phyloP scores from a whole-genome alignment of 2,888 invertebrate species.

The Archips xylosteana region DNA sequence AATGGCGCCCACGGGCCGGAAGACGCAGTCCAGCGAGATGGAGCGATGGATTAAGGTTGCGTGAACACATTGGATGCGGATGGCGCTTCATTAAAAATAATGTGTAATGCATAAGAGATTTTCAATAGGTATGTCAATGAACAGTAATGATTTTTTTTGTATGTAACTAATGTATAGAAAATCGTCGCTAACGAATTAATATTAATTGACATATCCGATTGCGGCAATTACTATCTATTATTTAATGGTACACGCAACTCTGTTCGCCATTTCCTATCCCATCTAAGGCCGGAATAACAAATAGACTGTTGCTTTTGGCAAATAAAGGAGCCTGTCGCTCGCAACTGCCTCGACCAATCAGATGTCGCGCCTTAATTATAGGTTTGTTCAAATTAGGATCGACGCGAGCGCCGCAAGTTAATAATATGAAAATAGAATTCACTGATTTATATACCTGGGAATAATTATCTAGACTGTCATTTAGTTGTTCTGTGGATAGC shows the following conservation, averaged over 20 bases:
- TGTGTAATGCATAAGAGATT: too few species aligned
- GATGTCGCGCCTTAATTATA: conserved; percentile 75
- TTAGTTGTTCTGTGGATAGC: conserved; percentile 40
- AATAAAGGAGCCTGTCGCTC: conserved; percentile 63
- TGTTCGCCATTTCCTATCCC: neutral
- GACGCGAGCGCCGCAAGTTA: conserved; percentile 70
- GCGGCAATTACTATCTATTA: neutral
- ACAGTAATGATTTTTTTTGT: too few species aligned
- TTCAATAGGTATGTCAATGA: too few species aligned
- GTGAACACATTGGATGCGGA: too few species aligned
- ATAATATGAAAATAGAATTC: conserved; percentile 78
- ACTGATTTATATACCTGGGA: conserved; percentile 65
- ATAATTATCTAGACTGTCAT: conserved; percentile 41
- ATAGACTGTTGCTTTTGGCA: conserved; percentile 59
- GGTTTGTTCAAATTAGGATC: conserved; percentile 80
- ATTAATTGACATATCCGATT: neutral
- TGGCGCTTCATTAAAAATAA: too few species aligned
- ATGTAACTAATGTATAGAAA: too few species aligned
- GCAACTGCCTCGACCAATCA: conserved; percentile 69
- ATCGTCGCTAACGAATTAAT: neutral
- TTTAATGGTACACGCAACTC: neutral
- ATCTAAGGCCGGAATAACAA: conserved; percentile 31
- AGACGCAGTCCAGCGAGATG: too few species aligned
- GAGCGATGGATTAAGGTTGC: too few species aligned
- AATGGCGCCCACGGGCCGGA: too few species aligned